phyloP scores from a whole-genome alignment of 2,888 invertebrate genomes.

The Furcula furcula region DNA sequence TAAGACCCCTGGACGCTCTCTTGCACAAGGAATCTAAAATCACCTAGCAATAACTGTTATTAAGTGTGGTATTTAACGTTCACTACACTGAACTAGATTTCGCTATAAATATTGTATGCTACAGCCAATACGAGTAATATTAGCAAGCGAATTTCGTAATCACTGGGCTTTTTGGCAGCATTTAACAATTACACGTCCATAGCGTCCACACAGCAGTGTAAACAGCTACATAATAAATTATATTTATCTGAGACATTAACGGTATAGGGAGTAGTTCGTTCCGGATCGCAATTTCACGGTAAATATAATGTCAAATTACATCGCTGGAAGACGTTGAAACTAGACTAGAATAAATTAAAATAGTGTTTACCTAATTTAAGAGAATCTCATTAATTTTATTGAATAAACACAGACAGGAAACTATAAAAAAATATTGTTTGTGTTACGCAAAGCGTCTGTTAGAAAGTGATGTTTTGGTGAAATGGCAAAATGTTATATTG shows the following conservation, averaged over 20 bases:
- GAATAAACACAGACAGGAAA: conserved; percentile 11
- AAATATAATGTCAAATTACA: not conserved
- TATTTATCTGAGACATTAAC: no score
- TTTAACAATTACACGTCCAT: not conserved
- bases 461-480: conserved; percentile 2
- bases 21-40: no score
- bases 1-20: no score
- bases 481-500: not conserved
- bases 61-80: no score
- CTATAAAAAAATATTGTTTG: conserved; percentile 2
- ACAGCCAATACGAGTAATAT: not conserved
- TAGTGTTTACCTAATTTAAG: conserved; percentile 9
- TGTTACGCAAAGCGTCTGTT: conserved; percentile 8
- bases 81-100: no score
- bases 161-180: no score
- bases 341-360: conserved; percentile 12
- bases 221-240: not conserved
- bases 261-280: no score
- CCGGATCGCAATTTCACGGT: not conserved
- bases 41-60: not conserved
- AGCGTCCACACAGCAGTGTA: no score
- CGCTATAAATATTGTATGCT: not conserved
- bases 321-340: conserved; percentile 3
- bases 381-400: conserved; percentile 19
- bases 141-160: no score